Percentiles rank a stretch among this genome's conserved stretches.
Conservation (phyloP, 2,888 invertebrate genomes). For the Beris chalybata region DNA sequence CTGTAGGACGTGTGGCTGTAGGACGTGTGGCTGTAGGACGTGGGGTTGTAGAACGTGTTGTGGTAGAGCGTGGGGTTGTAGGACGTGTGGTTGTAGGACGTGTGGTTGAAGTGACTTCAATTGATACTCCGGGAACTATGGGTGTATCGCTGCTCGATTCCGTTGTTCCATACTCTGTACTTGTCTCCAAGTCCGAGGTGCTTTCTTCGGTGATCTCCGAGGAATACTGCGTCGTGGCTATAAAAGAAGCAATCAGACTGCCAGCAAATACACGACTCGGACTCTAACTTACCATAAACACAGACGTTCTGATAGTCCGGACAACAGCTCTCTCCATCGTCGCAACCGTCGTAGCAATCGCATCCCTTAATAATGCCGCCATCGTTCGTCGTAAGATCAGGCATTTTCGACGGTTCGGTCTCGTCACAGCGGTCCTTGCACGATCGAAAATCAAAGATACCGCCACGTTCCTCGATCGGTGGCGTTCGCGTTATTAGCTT, state of each 20-base stretch:
- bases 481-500: background rate
- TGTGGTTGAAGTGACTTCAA: background rate
- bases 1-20: background rate
- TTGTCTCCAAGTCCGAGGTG: background rate
- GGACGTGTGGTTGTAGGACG: too few species aligned
- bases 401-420: conserved; percentile 9
- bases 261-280: background rate
- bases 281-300: conserved; percentile 45
- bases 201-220: background rate
- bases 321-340: conserved; percentile 64
- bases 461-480: background rate
- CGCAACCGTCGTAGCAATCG: conserved; percentile 63
- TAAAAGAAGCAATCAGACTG: too few species aligned
- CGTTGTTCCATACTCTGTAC: background rate
- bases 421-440: conserved; percentile 60
- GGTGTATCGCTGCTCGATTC: background rate
- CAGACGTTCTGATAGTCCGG: conserved; percentile 67
- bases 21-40: background rate
- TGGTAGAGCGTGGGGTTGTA: background rate
- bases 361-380: conserved; percentile 55
- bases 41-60: background rate
- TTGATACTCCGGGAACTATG: background rate
- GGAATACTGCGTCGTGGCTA: background rate
- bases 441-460: conserved; percentile 55
- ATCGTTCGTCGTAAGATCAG: conserved; percentile 30